A percentile compares a stretch with the other conserved stretches of the same genome.
These are phyloP conservation scores for Dufourea novaeangliae DNA, from an alignment of 1,140 invertebrate genomes.

Conservation along the genomic window DNA sequence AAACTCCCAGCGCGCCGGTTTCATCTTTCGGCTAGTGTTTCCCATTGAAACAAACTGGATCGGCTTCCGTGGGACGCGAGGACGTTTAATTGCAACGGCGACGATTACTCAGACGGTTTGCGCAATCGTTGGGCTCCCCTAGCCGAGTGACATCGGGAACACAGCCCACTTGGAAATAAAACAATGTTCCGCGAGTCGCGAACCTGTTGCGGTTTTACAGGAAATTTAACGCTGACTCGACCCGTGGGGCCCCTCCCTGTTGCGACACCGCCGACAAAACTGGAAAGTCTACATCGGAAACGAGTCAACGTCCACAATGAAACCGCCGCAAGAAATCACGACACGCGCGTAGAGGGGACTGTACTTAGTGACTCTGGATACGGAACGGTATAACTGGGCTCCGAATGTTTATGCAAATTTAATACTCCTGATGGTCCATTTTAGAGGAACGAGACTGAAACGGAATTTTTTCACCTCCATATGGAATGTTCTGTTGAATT, in stretches of 20 bases:
- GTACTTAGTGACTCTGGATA: too few relatives aligned
- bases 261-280: conserved; percentile 26
- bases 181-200: conserved; percentile 23
- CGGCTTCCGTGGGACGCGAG: neutral
- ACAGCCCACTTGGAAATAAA: conserved; percentile 1
- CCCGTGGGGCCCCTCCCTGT: conserved; percentile 14
- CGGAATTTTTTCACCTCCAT: too few relatives aligned
- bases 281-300: conserved; percentile 12
- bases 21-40: neutral
- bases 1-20: neutral
- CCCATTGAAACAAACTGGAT: neutral
- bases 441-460: too few relatives aligned
- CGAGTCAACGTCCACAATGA: neutral
- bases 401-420: neutral
- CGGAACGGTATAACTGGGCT: neutral
- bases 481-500: too few relatives aligned
- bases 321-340: neutral
- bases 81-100: conserved; percentile 19
- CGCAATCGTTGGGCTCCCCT: neutral
- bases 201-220: conserved; percentile 3
- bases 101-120: conserved; percentile 17
- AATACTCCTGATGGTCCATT: neutral
- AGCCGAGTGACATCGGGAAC: neutral
- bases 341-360: too few relatives aligned
- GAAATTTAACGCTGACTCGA: conserved; percentile 36